Evolutionary conservation across 1,140 invertebrate species (phyloP), one percentile per base, ranked within the genome.

Genomic region (Octopus bimaculoides): DNA sequence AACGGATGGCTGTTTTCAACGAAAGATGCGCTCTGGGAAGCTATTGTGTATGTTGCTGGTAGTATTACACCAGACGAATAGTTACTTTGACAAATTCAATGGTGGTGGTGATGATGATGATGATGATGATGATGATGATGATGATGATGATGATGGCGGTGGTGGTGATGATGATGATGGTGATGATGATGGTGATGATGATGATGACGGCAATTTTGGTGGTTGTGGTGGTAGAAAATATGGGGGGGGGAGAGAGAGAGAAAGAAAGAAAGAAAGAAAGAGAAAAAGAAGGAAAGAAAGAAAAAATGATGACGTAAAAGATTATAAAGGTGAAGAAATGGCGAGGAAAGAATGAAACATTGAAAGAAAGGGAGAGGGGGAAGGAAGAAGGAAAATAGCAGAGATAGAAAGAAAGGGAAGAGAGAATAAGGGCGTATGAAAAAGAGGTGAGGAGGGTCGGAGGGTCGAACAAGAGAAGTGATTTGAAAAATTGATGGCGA

Each of bases 291-390:
- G 56, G 55, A 75, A 56, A 76, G 74, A 75, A 52, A 76, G 74
- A 76, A 61, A 55, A 41, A 81, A 66, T 54, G 78, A 81, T 77
- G 79, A 55, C 14, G 26, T 53, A 54, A 66, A 56, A 77, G 75
- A 75, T 53, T 61, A 6, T 56, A 61, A 53, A 5, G 6, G 53
- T 6, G 20, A 53, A 20, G 61, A 54, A 56, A 54, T 26, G 74
- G 75, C 75, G 14, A 61, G 56, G 14, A 61, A 78, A 81, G 54
- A 81, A 75, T 76, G 73, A 77, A 52, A 77, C 10, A 77, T 52
- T 69, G 52, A 77, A 41, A 77, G 52, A 61, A 71, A 81, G 41
- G 76, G 52, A 80, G 56, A 81, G 79, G 55, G 41, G 41, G 71
- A 76, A 56, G n/a, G 74, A 75, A 53, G 41, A 55, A 53, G 61